Base-by-base conservation (phyloP, 2,888 invertebrate species). In the Macaria notata region DNA sequence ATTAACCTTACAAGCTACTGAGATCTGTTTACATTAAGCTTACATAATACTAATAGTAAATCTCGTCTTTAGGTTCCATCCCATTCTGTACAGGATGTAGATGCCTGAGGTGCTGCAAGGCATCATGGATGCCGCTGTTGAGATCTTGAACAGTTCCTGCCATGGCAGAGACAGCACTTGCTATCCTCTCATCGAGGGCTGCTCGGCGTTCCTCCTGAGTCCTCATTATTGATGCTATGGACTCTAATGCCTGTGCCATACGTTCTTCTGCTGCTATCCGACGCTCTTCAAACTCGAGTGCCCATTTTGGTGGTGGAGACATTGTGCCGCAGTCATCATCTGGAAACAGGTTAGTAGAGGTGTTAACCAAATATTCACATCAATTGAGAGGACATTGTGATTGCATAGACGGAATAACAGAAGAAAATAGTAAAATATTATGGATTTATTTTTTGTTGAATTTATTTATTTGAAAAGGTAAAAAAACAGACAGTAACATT, bases 261-360 rank as follows among this genome's bases (percentile, higher is more conserved):
- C 88, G 74, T 62, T 89, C 89, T 49, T 88, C 83, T 1, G 86
- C 84, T 51, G 83, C 77, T 62, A 86, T 78, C 56, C 86, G 76
- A 0, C 88, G 75, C 56, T 88, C 85, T 70, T 89, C 89, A 41
- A 86, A 69, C 3, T 85, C 82, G 54, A 88, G 49, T 0, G 84
- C 88, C 89, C 89, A 88, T 68, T 78, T 81, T 2, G 89, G 89
- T 33, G 88, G 88, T 7, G 86, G 87, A 31, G 84, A 76, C 2
- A 64, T 55, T 46, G 69, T 54, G 29, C 69, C 56, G 3, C 54
- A 29, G 48, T 76, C 75, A 31, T 73, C 74, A 68, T 83, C 88
- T 87, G 75, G 56, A 79, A 78, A 50, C 4, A 52, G 54, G 31
- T 36, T 7, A 36, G 7, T 36, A 36, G 7, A 36, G 33, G 41